Percentiles rank a stretch among this genome's conserved stretches.
These are phyloP conservation scores for Eledona agricola DNA, from an alignment of 2,888 invertebrate species.

Conservation along the genomic window DNA sequence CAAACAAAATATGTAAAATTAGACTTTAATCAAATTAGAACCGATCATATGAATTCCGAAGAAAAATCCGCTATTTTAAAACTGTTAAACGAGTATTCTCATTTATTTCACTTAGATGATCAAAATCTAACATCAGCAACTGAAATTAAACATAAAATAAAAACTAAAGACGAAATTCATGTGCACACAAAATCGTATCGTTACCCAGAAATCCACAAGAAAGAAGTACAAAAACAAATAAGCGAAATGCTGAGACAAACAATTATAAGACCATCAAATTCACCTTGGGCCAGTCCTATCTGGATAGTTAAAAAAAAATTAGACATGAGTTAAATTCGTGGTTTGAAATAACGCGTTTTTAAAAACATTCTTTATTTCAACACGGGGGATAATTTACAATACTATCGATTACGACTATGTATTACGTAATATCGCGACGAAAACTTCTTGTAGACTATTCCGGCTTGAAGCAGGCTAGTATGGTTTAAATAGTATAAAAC, in stretches of 20 bases:
- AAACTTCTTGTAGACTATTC: too few relatives aligned
- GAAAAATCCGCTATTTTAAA: slow-evolving; percentile 39
- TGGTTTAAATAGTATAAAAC: too few relatives aligned
- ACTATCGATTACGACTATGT: too few relatives aligned
- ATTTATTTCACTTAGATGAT: slow-evolving; percentile 44
- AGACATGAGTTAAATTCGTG: too few relatives aligned
- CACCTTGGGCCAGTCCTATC: slow-evolving; percentile 45
- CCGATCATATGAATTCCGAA: slow-evolving; percentile 43
- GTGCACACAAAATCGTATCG: slow-evolving; percentile 47
- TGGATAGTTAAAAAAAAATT: slow-evolving; percentile 50
- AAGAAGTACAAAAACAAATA: slow-evolving; percentile 48
- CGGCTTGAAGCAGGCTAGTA: too few relatives aligned
- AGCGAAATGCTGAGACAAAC: slow-evolving; percentile 38
- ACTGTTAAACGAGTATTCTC: slow-evolving; percentile 39
- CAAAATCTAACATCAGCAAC: slow-evolving; percentile 44
- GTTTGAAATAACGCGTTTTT: too few relatives aligned
- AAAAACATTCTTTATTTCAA: too few relatives aligned
- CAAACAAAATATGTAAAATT: too few relatives aligned
- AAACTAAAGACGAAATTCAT: slow-evolving; percentile 46
- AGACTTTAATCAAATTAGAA: slow-evolving; percentile 19
- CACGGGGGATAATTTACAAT: too few relatives aligned
- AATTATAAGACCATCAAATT: slow-evolving; percentile 43
- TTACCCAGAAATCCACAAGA: slow-evolving; percentile 48
- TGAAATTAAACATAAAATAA: slow-evolving; percentile 47
- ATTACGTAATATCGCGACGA: too few relatives aligned